Evolutionary conservation across 2,797 vertebrate species (phyloP).

Genomic region (Tadarida brasiliensis): DNA sequence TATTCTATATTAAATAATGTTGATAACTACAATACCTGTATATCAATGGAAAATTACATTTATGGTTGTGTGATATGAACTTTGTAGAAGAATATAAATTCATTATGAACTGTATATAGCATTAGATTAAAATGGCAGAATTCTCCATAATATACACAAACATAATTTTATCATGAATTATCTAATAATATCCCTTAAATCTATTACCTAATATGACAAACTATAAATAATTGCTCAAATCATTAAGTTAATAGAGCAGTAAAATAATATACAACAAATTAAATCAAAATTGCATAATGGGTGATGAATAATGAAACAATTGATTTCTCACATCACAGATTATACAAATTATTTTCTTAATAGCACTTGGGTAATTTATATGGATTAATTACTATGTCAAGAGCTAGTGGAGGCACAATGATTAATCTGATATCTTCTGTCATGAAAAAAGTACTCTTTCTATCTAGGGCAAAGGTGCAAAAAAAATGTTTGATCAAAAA

Average conservation of each 20-base stretch:
- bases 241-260: constrained; percentile 81
- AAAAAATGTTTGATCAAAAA: constrained; percentile 56
- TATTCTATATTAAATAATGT: background rate
- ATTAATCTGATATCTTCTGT: constrained; percentile 64
- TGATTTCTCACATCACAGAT: constrained; percentile 75
- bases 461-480: constrained; percentile 40
- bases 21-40: background rate
- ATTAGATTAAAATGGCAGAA: constrained; percentile 70
- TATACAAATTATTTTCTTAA: constrained; percentile 80
- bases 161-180: constrained; percentile 74
- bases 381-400: constrained; percentile 77
- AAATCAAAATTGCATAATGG: constrained; percentile 79
- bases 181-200: constrained; percentile 78
- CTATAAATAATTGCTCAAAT: constrained; percentile 80
- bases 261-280: constrained; percentile 80
- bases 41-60: constrained; percentile 46
- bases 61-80: constrained; percentile 37
- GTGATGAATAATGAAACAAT: constrained; percentile 78
- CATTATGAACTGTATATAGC: constrained; percentile 59
- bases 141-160: constrained; percentile 75
- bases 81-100: constrained; percentile 66
- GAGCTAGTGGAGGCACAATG: constrained; percentile 63
- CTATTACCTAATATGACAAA: constrained; percentile 79
- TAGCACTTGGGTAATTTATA: constrained; percentile 71
- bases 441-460: constrained; percentile 8